Conservation (phyloP, 1,140 invertebrate genomes). For the Zaprionus camerounensis region DNA sequence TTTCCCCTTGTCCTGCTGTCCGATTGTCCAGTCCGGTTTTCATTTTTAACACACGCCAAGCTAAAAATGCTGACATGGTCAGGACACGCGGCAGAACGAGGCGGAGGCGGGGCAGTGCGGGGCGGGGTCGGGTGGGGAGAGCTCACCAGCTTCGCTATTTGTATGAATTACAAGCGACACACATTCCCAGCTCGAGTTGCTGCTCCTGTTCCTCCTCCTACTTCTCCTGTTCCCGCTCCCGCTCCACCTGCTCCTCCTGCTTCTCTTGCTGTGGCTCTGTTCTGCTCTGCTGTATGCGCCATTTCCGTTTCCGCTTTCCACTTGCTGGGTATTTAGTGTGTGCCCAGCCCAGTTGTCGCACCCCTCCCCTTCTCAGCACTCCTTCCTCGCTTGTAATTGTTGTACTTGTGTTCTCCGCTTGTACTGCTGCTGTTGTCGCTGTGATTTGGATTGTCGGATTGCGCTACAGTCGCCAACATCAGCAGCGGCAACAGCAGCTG, state of each 20-base stretch:
- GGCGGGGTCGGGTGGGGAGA: background rate
- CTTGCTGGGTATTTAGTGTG: conserved; percentile 80
- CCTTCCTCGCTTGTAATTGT: conserved; percentile 63
- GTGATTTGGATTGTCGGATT: conserved; percentile 68
- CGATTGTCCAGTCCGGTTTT: conserved; percentile 63
- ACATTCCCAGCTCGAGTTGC: conserved; percentile 41
- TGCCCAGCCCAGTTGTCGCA: conserved; percentile 1
- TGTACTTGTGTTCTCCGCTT: conserved; percentile 69
- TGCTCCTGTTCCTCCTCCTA: background rate
- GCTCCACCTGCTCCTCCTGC: background rate
- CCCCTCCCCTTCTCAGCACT: background rate
- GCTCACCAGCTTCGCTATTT: conserved; percentile 52
- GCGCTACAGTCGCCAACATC: conserved; percentile 2
- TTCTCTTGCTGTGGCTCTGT: conserved; percentile 26
- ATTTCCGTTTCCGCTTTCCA: conserved; percentile 81
- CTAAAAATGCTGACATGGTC: conserved; percentile 78
- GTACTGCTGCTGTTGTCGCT: conserved; percentile 76
- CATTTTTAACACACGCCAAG: conserved; percentile 71
- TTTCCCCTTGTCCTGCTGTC: conserved; percentile 14
- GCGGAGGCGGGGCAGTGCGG: background rate
- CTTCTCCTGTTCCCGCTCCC: background rate
- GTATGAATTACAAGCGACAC: conserved; percentile 71
- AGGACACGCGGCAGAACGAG: conserved; percentile 22
- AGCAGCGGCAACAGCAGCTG: conserved; percentile 2
- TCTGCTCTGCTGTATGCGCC: conserved; percentile 61